Conservation (phyloP, 2,797 vertebrate genomes). For the Sebastes cheni region DNA sequence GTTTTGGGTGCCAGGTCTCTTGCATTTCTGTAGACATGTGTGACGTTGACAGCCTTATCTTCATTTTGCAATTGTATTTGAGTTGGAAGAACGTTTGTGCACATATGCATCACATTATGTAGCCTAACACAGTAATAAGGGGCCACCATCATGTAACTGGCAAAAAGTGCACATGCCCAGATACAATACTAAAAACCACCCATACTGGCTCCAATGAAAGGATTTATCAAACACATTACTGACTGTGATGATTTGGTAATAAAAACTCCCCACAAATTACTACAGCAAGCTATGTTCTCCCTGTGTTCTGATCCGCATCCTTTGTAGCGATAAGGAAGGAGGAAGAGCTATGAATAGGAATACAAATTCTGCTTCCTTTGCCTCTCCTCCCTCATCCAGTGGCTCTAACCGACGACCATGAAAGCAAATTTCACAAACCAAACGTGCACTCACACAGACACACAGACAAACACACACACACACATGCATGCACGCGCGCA, state of each 20-base stretch:
- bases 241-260: not conserved
- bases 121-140: not conserved
- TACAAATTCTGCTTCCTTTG: not conserved
- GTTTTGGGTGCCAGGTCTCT: not conserved
- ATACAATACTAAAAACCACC: not conserved
- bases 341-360: conserved; percentile 1
- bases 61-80: not conserved
- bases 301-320: not conserved
- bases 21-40: not conserved
- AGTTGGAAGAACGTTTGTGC: not conserved
- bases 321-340: not conserved
- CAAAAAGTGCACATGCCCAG: too few relatives aligned
- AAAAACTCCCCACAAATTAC: not conserved
- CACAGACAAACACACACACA: not conserved
- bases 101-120: not conserved
- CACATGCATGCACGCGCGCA: not conserved
- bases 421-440: conserved; percentile 17
- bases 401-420: conserved; percentile 13
- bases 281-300: not conserved
- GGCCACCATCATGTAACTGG: not conserved
- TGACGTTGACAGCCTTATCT: not conserved
- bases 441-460: not conserved
- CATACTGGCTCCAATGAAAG: not conserved
- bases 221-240: not conserved
- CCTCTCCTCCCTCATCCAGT: conserved; percentile 2